A percentile compares a stretch with the other conserved stretches of the same genome.
phyloP scores from a whole-genome alignment of 2,113 vertebrate genomes.

The Cinclus cinclus region DNA sequence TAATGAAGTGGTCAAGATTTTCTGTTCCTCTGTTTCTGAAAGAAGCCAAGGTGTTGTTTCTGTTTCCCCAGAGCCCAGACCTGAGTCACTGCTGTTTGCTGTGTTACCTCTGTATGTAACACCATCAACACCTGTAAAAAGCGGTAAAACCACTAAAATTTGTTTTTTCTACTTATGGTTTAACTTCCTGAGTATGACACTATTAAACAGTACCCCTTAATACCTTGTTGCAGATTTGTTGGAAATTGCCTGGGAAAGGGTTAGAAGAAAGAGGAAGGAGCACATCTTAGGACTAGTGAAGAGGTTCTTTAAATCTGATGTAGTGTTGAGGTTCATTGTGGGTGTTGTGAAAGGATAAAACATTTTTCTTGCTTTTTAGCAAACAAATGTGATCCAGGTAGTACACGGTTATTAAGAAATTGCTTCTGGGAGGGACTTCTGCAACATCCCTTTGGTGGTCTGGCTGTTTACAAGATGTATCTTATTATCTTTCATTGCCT shows the following conservation, averaged over 20 bases:
- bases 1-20: conserved; percentile 40
- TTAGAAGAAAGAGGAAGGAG: not conserved
- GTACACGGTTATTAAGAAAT: not conserved
- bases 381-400: not conserved
- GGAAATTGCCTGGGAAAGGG: accelerated
- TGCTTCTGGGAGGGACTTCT: not conserved
- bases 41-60: not conserved
- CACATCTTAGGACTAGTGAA: not conserved
- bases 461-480: not conserved
- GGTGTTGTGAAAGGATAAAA: not conserved
- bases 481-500: not conserved
- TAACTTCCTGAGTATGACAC: not conserved
- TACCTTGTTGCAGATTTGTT: not conserved
- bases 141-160: not conserved
- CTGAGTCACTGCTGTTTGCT: not conserved
- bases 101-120: not conserved
- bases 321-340: not conserved
- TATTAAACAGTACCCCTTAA: not conserved
- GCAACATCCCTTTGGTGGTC: not conserved
- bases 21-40: not conserved
- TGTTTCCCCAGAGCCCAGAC: not conserved
- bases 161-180: not conserved
- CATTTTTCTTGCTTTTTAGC: not conserved
- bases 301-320: accelerated
- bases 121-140: no score